These are phyloP conservation scores for Sciurus carolinensis DNA, from an alignment of 2,797 vertebrate species.

Conservation along the genomic window DNA sequence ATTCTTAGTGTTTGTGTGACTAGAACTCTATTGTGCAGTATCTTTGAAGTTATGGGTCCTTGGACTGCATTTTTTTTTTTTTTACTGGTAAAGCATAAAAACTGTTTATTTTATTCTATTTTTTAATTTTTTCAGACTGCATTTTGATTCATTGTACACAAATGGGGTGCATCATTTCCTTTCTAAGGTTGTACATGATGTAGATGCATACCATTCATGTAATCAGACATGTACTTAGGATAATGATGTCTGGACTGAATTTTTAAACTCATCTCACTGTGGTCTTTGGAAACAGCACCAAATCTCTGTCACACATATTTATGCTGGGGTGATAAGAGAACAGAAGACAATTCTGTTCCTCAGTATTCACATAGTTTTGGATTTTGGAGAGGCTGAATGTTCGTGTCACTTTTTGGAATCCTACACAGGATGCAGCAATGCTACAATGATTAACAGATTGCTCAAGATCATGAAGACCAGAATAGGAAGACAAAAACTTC, in stretches of 20 bases:
- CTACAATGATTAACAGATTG: not conserved
- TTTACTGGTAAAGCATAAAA: too few relatives aligned
- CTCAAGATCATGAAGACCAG: not conserved
- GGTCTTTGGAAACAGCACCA: slow-evolving; percentile 45
- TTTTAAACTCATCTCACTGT: slow-evolving; percentile 55
- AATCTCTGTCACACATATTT: not conserved
- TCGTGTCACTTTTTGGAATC: not conserved
- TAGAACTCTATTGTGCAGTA: slow-evolving; percentile 30
- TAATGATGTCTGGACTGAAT: not conserved
- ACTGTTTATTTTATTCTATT: too few relatives aligned
- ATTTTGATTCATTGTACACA: too few relatives aligned
- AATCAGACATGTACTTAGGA: too few relatives aligned
- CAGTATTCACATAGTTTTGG: not conserved
- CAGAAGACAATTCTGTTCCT: not conserved
- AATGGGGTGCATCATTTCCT: too few relatives aligned
- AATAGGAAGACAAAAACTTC: not conserved
- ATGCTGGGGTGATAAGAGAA: not conserved
- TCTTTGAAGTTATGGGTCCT: slow-evolving; percentile 69
- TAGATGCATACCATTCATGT: too few relatives aligned
- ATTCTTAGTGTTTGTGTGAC: slow-evolving; percentile 61
- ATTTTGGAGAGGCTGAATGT: not conserved
- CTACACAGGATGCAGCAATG: not conserved
- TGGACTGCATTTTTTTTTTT: slow-evolving; percentile 37
- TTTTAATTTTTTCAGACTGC: too few relatives aligned
- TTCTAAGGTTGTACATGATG: too few relatives aligned